Evolutionary conservation across 2,113 vertebrate genomes (phyloP).

Genomic region (Percina caprodes): DNA sequence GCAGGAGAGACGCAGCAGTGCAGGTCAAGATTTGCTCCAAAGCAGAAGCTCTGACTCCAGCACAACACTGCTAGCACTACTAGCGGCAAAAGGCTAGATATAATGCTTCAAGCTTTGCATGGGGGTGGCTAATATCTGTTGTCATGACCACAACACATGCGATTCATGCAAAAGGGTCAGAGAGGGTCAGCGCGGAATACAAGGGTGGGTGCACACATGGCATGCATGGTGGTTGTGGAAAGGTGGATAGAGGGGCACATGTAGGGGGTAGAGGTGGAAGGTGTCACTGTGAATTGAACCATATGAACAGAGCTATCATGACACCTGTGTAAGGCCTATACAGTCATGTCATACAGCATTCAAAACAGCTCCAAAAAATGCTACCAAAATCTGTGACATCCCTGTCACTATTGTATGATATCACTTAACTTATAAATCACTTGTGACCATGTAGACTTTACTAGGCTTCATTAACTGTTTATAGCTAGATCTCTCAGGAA

Average conservation of each 20-base stretch:
- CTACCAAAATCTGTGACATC: conserved; percentile 21
- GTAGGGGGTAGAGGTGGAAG: neutral
- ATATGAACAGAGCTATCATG: conserved; percentile 37
- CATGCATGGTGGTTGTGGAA: conserved; percentile 80
- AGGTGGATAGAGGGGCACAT: conserved; percentile 12
- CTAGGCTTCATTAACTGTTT: conserved; percentile 30
- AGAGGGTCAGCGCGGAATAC: conserved; percentile 53
- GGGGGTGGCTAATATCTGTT: conserved; percentile 26
- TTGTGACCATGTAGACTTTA: conserved; percentile 40
- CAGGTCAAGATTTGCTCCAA: conserved; percentile 16
- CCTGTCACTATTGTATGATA: neutral
- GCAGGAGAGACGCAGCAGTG: conserved; percentile 1
- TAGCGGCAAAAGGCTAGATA: conserved; percentile 13
- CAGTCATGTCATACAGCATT: conserved; percentile 20
- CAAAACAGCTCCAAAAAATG: neutral
- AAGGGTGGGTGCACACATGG: conserved; percentile 80
- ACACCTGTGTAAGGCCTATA: conserved; percentile 42
- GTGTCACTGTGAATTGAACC: neutral
- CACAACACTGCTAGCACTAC: conserved; percentile 3
- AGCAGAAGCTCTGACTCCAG: conserved; percentile 21
- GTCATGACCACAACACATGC: conserved; percentile 56
- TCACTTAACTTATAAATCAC: neutral
- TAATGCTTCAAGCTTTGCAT: conserved; percentile 45
- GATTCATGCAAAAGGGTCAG: conserved; percentile 73
- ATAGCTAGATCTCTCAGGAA: conserved; percentile 26